Evolutionary conservation across 1,140 invertebrate genomes (phyloP).

Genomic region (Zaprionus gabonicus): DNA sequence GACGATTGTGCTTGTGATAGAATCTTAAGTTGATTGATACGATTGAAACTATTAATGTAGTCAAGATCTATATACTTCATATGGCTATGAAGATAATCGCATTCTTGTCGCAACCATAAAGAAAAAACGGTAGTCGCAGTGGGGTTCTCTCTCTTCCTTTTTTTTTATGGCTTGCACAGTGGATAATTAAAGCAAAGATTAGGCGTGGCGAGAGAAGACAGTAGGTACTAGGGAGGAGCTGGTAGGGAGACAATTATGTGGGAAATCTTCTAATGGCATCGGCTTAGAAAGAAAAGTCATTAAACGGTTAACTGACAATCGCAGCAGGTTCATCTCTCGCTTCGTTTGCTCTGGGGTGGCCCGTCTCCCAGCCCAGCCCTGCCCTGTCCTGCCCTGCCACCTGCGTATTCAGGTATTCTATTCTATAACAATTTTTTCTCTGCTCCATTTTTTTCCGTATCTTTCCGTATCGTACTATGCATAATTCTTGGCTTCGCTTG

Average conservation of each 20-base stretch:
- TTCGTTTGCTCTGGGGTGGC: slow-evolving; percentile 53
- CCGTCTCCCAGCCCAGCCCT: slow-evolving; percentile 27
- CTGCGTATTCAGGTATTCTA: slow-evolving; percentile 36
- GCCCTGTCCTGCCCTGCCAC: slow-evolving; percentile 16
- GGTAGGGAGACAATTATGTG: slow-evolving; percentile 66
- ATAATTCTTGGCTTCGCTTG: slow-evolving; percentile 68
- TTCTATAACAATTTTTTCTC: slow-evolving; percentile 49
- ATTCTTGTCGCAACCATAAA: slow-evolving; percentile 9
- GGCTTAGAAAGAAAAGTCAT: slow-evolving; percentile 63
- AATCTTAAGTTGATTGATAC: not conserved
- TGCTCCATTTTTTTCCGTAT: slow-evolving; percentile 47
- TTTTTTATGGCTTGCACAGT: slow-evolving; percentile 35
- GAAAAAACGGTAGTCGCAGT: slow-evolving; percentile 23
- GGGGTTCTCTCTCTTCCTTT: slow-evolving; percentile 14
- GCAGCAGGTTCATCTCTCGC: slow-evolving; percentile 41
- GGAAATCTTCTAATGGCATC: slow-evolving; percentile 73
- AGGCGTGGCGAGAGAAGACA: slow-evolving; percentile 47
- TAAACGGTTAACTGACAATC: slow-evolving; percentile 72
- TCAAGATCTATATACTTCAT: not conserved
- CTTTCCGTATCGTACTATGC: slow-evolving; percentile 10
- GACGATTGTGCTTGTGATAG: not conserved
- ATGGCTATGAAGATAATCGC: not conserved
- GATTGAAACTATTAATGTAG: not conserved
- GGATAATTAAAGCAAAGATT: slow-evolving; percentile 67
- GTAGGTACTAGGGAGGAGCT: not conserved